A percentile compares a stretch with the other conserved stretches of the same genome.
These are phyloP conservation scores for Enteromius paludinosus DNA, from an alignment of 2,797 vertebrate species.

Conservation along the genomic window DNA sequence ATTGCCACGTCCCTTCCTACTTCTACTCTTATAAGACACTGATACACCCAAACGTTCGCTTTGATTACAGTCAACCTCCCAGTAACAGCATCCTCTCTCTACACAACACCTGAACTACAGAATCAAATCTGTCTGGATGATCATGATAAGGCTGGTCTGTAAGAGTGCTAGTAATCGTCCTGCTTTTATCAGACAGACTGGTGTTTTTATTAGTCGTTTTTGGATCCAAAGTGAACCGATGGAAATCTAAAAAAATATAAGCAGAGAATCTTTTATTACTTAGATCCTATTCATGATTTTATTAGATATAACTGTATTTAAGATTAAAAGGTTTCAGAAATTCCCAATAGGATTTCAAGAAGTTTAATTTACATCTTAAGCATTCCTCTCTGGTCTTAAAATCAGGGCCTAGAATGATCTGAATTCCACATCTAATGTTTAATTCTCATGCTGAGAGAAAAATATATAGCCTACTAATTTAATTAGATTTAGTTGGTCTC, in stretches of 20 bases:
- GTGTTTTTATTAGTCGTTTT: background rate
- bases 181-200: background rate
- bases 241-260: background rate
- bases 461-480: no score
- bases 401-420: background rate
- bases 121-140: background rate
- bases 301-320: background rate
- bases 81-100: background rate
- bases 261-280: background rate
- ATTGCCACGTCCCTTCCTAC: background rate
- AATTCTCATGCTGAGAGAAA: background rate
- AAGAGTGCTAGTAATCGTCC: background rate
- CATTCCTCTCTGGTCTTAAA: background rate
- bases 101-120: background rate
- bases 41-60: background rate
- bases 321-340: background rate
- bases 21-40: background rate
- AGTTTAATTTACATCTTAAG: background rate
- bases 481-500: background rate
- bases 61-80: background rate
- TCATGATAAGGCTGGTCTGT: background rate
- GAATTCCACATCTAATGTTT: background rate
- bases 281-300: background rate
- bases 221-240: background rate
- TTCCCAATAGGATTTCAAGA: background rate